Base-by-base conservation (phyloP, 2,797 vertebrate species). In the Selene dorsalis region DNA sequence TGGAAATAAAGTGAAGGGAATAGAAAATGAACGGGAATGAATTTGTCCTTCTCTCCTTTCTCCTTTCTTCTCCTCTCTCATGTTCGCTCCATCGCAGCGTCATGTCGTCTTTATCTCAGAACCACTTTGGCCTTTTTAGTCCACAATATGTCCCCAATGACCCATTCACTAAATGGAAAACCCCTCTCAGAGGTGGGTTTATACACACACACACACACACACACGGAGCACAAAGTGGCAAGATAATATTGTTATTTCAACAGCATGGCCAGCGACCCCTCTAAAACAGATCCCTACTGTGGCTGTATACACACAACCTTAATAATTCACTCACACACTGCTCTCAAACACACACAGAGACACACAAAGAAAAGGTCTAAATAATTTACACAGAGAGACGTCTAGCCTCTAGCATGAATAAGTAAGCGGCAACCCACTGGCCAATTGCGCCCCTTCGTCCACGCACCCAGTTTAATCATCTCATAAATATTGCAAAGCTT, bases 221-320 rank as follows among this genome's bases (percentile, higher is more conserved):
- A 50, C 61, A 58, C 75, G 50, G 84, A 81, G 47, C 86, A 83
- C 79, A 87, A 57, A 87, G 67, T 80, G 73, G 70, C 81, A 75
- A 71, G 79, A 87, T 86, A 90, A 89, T 90, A 83, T 85, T 91
- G 88, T 93, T 94, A 92, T 93, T 94, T 93, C 70, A 88, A 87
- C 84, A 86, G 82, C 80, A 72, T 88, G 88, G 77, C 76, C 93
- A 84, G 55, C 93, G 94, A 94, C 94, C 93, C 90, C 80, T 91
- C 89, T 93, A 93, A 93, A 92, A 81, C 86, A 82, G 75, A 84
- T 73, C 80, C 91, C 88, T 84, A 78, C 85, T 79, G 89, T 84
- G 89, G 80, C 86, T 89, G 79, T 88, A 75, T 80, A 92, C 73
- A 90, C 90, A 93, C 77, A 90, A 77, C 58, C 86, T 92, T 84